Evolutionary conservation across 30 jellyfish, hydroid and myxozoan species (phyloP).

Genomic region (Haliclystus octoradiatus): DNA sequence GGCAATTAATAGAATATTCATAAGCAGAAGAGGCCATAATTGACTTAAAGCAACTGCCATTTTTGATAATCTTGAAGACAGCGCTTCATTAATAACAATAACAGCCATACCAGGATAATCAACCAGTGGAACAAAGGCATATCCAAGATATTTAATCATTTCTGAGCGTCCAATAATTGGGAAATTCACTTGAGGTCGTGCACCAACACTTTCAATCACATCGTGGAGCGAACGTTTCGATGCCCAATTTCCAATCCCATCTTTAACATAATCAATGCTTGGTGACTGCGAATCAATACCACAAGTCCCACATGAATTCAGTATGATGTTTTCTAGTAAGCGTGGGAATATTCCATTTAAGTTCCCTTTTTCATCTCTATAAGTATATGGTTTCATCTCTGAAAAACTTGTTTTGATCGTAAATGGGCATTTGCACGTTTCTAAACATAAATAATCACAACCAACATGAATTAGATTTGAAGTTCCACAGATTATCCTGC

Average conservation of each 20-base stretch:
- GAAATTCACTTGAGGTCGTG: constrained; percentile 29
- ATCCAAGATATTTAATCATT: constrained; percentile 12
- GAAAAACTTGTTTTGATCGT: constrained; percentile 48
- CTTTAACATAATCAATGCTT: constrained; percentile 19
- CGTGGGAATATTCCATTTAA: constrained; percentile 36
- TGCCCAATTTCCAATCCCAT: constrained; percentile 53
- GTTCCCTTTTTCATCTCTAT: constrained; percentile 26
- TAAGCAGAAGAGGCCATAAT: constrained; percentile 42
- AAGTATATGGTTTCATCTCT: constrained; percentile 22
- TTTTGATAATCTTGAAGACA: constrained; percentile 13
- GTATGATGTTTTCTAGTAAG: constrained; percentile 28
- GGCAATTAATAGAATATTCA: constrained; percentile 15
- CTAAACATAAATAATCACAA: constrained; percentile 6
- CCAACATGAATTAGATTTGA: background rate
- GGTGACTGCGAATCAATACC: constrained; percentile 7
- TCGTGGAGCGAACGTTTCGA: constrained; percentile 12
- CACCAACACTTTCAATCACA: constrained; percentile 35
- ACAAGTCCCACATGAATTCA: constrained; percentile 38
- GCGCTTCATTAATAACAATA: constrained; percentile 12
- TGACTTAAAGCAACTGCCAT: constrained; percentile 4
- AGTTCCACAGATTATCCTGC: too few relatives aligned
- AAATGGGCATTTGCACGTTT: constrained; percentile 83
- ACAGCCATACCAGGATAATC: constrained; percentile 60
- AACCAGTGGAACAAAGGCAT: constrained; percentile 29
- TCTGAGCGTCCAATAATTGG: constrained; percentile 28